Evolutionary conservation across 2,113 vertebrate genomes (phyloP).

Genomic region (Pedetes capensis): DNA sequence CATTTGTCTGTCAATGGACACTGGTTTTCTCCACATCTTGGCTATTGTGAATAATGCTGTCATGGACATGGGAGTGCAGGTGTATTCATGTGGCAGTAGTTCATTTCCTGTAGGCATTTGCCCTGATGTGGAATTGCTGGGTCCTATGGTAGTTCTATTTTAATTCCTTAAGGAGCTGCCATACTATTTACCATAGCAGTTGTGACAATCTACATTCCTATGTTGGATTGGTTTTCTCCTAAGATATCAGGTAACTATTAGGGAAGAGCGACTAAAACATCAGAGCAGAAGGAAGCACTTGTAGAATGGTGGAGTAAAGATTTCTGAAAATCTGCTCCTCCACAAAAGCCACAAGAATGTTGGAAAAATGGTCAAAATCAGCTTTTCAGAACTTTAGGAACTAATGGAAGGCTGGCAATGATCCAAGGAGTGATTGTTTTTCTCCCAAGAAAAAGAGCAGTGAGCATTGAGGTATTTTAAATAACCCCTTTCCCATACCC

Average conservation of each 20-base stretch:
- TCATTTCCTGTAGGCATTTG: not conserved
- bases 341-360: not conserved
- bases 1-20: not conserved
- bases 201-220: not conserved
- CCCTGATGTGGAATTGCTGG: not conserved
- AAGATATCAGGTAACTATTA: not conserved
- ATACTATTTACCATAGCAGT: not conserved
- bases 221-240: not conserved
- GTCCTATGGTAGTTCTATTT: not conserved
- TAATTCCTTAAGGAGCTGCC: not conserved
- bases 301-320: not conserved
- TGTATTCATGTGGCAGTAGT: not conserved
- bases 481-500: not conserved
- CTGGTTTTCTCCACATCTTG: not conserved
- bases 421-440: not conserved
- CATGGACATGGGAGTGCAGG: not conserved
- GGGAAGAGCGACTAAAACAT: not conserved
- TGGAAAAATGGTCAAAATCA: not conserved
- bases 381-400: not conserved
- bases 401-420: not conserved
- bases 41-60: not conserved
- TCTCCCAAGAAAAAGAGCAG: not conserved
- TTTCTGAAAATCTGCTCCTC: not conserved
- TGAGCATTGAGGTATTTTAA: not conserved
- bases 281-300: not conserved